phyloP scores from a whole-genome alignment of 2,113 vertebrate genomes.

The Xenotilapia longispinis region DNA sequence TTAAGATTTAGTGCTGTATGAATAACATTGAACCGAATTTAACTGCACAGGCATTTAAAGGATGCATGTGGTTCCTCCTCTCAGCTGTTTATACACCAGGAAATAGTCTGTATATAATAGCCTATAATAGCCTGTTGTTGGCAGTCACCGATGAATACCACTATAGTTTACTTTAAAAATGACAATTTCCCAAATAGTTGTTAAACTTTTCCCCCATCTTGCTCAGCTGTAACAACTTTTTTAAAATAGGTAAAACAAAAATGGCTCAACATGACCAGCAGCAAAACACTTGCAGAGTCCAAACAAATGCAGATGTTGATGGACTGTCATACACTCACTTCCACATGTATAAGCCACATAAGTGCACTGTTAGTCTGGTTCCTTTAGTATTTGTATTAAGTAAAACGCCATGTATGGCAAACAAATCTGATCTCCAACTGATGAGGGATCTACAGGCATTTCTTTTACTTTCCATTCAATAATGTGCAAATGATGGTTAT shows the following conservation, averaged over 20 bases:
- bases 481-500: neutral
- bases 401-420: neutral
- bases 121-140: neutral
- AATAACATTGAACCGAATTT: neutral
- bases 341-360: neutral
- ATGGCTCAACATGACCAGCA: neutral
- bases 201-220: neutral
- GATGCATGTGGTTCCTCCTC: neutral
- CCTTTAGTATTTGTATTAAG: rapidly evolving
- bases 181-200: neutral
- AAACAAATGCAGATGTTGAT: neutral
- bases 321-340: neutral
- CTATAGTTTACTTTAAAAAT: neutral
- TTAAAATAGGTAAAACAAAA: rapidly evolving
- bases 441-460: rapidly evolving
- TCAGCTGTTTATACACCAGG: neutral
- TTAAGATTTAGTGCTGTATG: neutral
- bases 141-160: neutral
- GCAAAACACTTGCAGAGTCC: neutral
- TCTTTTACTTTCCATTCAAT: neutral
- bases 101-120: neutral
- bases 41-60: neutral
- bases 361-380: neutral
- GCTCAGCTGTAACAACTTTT: rapidly evolving
- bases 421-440: neutral